Base-by-base conservation (phyloP, 2,113 vertebrate species). In the Lepus americanus region DNA sequence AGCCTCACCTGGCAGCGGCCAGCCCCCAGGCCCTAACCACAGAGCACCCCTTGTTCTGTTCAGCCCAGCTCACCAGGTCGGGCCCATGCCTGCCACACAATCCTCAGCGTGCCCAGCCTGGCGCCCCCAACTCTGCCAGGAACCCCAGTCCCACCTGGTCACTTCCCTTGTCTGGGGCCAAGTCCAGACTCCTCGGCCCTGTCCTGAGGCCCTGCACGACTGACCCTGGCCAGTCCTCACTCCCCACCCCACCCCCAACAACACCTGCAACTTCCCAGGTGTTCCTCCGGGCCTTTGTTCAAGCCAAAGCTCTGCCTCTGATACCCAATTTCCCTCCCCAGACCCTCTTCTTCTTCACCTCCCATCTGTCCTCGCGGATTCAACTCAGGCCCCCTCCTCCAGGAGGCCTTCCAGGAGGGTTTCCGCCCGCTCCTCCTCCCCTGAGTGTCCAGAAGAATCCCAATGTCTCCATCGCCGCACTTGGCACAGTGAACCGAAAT, bases 41-140 rank as follows among this genome's bases (percentile, higher is more conserved):
- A 0, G 16, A 0, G 2, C 9, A 59, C 16, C 33, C 31, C 31
- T 0, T 20, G 29, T 55, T 8, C 61, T 4, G 1, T 51, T 2
- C 0, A 49, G 7, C 49, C 72, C 39, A 25, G 16, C 91, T 59
- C 31, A 16, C 14, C 66, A 84, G 19, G 36, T 23, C 39, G 13
- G 74, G 74, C 29, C 81, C 63, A 63, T 0, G 0, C 77, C 70
- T 17, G 20, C 67, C 55, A 10, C 2, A 7, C 31, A 27, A 49
- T 74, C 77, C 63, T 36, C 61, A 25, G 77, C 36, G 39, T 6
- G 19, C 33, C 81, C 59, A 29, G 55, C 51, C 36, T 0, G 29
- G 12, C 11, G 9, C 66, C 25, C 27, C 8, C 69, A 51, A 16
- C 29, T 23, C 51, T n/a, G 74, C 76, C 23, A 5, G 13, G 53